phyloP scores from a whole-genome alignment of 2,888 invertebrate genomes.

The Drosophila mulleri region DNA sequence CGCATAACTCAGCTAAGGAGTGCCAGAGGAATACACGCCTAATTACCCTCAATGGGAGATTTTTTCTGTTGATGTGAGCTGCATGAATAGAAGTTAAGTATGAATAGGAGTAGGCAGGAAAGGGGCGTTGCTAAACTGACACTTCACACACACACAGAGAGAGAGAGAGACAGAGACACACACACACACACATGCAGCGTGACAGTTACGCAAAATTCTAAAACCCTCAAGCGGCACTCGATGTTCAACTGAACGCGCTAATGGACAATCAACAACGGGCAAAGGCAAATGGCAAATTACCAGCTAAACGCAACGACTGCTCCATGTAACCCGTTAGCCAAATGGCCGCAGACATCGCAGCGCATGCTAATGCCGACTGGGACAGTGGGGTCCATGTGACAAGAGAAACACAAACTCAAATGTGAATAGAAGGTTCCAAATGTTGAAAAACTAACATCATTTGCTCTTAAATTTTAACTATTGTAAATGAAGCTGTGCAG shows the following conservation, averaged over 20 bases:
- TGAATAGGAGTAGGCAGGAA: slow-evolving; percentile 31
- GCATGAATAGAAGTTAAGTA: slow-evolving; percentile 15
- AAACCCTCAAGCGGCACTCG: slow-evolving; percentile 43
- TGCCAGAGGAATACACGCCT: slow-evolving; percentile 47
- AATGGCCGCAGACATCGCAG: slow-evolving; percentile 13
- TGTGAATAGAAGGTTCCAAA: background rate
- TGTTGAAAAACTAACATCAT: background rate
- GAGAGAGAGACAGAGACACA: too few relatives aligned
- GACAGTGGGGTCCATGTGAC: background rate
- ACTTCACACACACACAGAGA: slow-evolving; percentile 46
- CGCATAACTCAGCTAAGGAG: slow-evolving; percentile 50
- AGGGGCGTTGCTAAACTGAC: slow-evolving; percentile 55
- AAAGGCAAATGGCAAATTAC: slow-evolving; percentile 64
- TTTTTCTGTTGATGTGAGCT: slow-evolving; percentile 42
- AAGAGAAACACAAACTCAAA: background rate
- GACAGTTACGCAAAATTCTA: slow-evolving; percentile 14
- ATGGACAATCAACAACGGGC: slow-evolving; percentile 68
- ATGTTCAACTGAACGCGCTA: slow-evolving; percentile 55
- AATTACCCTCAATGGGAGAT: slow-evolving; percentile 69
- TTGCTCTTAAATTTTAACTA: background rate
- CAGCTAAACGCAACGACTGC: slow-evolving; percentile 49
- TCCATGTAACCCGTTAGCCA: slow-evolving; percentile 47
- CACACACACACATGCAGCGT: slow-evolving; percentile 10
- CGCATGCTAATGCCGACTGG: slow-evolving; percentile 7
- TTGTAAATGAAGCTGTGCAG: too few relatives aligned